Conservation (phyloP, 35 echinoderm and acorn worm species). For the Lytechinus variegatus region DNA sequence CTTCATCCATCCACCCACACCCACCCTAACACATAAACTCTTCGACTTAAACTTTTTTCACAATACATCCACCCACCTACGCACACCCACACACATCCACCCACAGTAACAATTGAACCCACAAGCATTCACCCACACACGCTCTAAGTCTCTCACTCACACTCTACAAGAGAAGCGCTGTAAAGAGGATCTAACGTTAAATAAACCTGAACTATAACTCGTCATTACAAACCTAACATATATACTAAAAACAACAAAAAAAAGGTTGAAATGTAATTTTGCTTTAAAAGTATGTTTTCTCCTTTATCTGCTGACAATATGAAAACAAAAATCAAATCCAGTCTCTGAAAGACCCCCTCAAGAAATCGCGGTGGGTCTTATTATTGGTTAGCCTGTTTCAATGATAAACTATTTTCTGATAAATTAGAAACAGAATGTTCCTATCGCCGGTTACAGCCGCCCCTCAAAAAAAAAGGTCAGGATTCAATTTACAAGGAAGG, state of each 20-base stretch:
- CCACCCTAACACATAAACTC: no score
- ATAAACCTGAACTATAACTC: not conserved
- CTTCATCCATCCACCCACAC: no score
- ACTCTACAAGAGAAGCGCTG: not conserved
- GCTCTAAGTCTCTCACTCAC: no score
- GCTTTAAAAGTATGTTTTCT: not conserved
- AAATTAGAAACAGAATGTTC: constrained; percentile 20
- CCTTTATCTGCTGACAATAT: not conserved
- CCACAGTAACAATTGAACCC: no score
- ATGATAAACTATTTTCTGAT: not conserved
- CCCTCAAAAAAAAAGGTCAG: not conserved
- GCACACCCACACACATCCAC: no score
- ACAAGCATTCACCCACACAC: no score
- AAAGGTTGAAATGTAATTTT: not conserved
- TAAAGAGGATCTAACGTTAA: not conserved
- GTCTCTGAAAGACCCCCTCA: not conserved
- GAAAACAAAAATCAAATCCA: not conserved
- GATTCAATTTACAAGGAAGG: not conserved
- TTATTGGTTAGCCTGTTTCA: not conserved
- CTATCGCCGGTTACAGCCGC: not conserved
- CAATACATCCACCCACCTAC: no score
- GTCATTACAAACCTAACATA: not conserved
- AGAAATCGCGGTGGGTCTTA: not conserved
- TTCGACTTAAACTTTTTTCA: no score
- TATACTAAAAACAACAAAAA: not conserved